Conservation (phyloP, 2,113 vertebrate species). For the Macroglossus sobrinus region DNA sequence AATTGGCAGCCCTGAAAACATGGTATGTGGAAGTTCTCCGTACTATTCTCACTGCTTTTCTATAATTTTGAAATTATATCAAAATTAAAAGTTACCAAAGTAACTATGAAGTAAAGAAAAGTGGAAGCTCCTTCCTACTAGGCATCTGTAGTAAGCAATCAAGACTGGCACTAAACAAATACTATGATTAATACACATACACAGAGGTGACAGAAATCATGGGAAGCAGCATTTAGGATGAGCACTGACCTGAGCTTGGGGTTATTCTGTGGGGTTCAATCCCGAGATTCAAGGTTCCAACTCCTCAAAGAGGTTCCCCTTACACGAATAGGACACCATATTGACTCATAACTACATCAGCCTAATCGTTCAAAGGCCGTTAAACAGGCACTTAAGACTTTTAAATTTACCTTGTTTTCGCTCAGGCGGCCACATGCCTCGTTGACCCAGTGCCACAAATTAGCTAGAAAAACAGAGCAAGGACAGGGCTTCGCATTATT, state of each 20-base stretch:
- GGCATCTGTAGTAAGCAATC: background rate
- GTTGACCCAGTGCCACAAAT: conserved; percentile 83
- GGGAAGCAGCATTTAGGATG: background rate
- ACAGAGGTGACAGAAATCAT: background rate
- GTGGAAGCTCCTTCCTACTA: background rate
- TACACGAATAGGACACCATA: background rate
- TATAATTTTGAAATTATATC: background rate
- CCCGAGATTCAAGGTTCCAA: background rate
- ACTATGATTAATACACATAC: background rate
- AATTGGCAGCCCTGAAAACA: too few species aligned
- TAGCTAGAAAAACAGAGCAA: conserved; percentile 76
- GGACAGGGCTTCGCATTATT: background rate
- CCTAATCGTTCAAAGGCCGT: background rate
- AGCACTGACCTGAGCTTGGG: background rate
- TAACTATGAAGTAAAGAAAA: background rate
- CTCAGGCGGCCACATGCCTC: conserved; percentile 80
- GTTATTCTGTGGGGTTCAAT: background rate
- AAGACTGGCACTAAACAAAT: background rate
- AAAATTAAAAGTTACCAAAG: background rate
- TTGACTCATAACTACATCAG: too few species aligned
- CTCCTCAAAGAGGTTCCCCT: background rate
- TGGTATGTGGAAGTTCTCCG: background rate
- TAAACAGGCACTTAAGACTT: background rate
- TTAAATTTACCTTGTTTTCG: conserved; percentile 80
- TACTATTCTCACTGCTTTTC: background rate